Percentiles rank a stretch among this genome's conserved stretches.
phyloP scores from a whole-genome alignment of 2,797 vertebrate species.

The Pseudomugil gertrudae region DNA sequence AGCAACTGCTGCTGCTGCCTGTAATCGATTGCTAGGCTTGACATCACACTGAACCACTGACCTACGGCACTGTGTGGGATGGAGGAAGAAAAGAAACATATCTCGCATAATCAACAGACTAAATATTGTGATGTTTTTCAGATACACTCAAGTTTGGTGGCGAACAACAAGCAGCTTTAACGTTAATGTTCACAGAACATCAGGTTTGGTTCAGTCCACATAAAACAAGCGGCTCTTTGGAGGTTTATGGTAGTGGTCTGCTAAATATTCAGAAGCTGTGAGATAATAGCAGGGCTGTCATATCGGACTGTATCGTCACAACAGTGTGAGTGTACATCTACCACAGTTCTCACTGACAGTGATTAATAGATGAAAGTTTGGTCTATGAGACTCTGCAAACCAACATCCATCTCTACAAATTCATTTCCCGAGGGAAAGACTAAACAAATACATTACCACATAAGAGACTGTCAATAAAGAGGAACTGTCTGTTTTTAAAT shows the following conservation, averaged over 20 bases:
- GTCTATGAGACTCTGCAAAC: slow-evolving; percentile 6
- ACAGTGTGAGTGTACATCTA: background rate
- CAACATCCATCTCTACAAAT: background rate
- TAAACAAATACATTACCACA: background rate
- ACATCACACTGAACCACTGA: slow-evolving; percentile 38
- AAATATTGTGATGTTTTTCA: slow-evolving; percentile 4
- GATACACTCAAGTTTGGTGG: background rate
- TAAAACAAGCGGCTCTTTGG: background rate
- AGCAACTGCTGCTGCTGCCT: slow-evolving; percentile 50
- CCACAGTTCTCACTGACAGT: background rate
- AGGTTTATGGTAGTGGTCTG: background rate
- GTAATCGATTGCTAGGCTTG: slow-evolving; percentile 56
- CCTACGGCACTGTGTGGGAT: background rate
- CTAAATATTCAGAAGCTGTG: background rate
- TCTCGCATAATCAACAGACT: slow-evolving; percentile 8
- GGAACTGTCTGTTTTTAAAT: background rate
- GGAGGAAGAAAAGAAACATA: slow-evolving; percentile 17
- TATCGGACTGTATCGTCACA: background rate
- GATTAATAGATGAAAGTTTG: background rate
- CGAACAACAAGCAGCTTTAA: background rate
- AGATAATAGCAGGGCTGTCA: background rate
- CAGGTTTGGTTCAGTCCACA: slow-evolving; percentile 3
- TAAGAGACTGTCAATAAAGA: background rate
- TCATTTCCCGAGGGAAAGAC: background rate
- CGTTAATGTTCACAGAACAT: background rate